A percentile compares a stretch with the other conserved stretches of the same genome.
These are phyloP conservation scores for Geopemphigus sp. DNA, from an alignment of 1,140 invertebrate species.

Conservation along the genomic window DNA sequence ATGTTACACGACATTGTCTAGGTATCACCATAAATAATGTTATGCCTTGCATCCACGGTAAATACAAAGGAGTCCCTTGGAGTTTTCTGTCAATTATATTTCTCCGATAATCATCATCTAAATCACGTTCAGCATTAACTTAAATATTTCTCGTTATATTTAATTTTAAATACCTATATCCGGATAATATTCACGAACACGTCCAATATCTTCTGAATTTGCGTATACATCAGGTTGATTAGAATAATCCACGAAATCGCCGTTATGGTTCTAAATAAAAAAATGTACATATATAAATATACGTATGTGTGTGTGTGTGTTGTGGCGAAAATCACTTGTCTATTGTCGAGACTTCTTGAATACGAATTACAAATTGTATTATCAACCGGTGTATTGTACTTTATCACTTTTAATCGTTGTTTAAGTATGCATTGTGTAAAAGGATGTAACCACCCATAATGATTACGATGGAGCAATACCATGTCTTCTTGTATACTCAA, in stretches of 20 bases:
- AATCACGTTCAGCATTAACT: background rate
- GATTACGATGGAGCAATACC: background rate
- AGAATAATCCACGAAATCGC: background rate
- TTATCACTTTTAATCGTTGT: constrained; percentile 32
- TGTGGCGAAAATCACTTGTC: background rate
- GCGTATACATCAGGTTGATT: constrained; percentile 21
- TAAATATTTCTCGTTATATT: background rate
- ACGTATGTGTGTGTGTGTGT: too few relatives aligned
- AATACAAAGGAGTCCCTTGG: constrained; percentile 38
- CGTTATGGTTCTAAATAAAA: background rate
- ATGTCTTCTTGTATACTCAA: constrained; percentile 8
- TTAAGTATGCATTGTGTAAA: constrained; percentile 36
- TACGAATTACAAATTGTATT: constrained; percentile 15
- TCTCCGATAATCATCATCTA: constrained; percentile 39
- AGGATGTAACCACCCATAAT: constrained; percentile 30
- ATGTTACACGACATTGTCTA: background rate
- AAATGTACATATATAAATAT: background rate
- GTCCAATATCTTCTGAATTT: background rate
- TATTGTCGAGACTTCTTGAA: background rate
- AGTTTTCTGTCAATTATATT: constrained; percentile 19
- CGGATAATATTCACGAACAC: background rate
- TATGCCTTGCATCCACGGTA: constrained; percentile 38
- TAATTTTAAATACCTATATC: constrained; percentile 13
- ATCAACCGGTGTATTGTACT: background rate
- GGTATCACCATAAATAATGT: background rate